These are phyloP conservation scores for Talpa occidentalis DNA, from an alignment of 2,113 vertebrate species.

Conservation along the genomic window DNA sequence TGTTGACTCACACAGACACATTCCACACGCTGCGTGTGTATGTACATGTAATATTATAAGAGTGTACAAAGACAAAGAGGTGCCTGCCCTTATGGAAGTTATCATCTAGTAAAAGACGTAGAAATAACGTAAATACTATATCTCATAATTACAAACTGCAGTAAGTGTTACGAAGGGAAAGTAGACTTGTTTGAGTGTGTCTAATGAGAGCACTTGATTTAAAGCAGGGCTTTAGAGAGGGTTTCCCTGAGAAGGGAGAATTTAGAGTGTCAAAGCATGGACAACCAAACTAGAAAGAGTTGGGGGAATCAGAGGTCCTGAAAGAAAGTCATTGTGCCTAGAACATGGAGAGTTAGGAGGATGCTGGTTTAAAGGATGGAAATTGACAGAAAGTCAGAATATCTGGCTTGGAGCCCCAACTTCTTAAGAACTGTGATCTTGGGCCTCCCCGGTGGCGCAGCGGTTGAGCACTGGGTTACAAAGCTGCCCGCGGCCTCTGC, in stretches of 20 bases:
- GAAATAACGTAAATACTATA: background rate
- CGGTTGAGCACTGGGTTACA: too few species aligned
- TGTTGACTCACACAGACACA: background rate
- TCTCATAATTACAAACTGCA: background rate
- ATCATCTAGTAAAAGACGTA: background rate
- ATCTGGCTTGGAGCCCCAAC: background rate
- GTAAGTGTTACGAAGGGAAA: background rate
- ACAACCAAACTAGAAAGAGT: background rate
- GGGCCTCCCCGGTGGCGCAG: too few species aligned
- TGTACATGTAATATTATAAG: background rate
- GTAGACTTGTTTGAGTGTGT: background rate
- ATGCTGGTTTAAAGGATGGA: background rate
- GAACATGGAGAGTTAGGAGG: background rate
- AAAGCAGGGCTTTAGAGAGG: background rate
- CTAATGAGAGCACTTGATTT: background rate
- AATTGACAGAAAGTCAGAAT: background rate
- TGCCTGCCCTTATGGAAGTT: background rate
- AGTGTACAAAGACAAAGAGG: background rate
- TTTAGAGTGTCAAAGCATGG: too few species aligned
- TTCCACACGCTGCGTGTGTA: too few species aligned
- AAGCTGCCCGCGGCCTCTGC: too few species aligned
- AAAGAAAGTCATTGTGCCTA: background rate
- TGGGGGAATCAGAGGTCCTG: background rate
- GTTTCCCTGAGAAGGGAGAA: background rate
- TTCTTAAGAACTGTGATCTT: background rate